Conservation (phyloP, 2,888 invertebrate genomes). For the Cyclophora albipunctata region DNA sequence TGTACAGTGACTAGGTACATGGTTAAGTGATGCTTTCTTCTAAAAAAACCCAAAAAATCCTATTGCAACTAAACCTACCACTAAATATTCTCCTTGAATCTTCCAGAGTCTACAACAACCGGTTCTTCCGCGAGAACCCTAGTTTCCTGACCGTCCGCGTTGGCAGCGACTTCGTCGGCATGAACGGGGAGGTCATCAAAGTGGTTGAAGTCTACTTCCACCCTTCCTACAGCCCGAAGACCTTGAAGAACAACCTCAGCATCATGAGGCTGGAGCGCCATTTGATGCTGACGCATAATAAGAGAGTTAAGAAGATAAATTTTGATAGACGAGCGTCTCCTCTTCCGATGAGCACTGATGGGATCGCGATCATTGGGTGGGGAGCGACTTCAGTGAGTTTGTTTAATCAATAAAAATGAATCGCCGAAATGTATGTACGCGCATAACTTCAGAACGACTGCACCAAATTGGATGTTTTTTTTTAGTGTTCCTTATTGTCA, state of each 20-base stretch:
- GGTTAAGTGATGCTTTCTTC: no score
- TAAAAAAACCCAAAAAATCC: no score
- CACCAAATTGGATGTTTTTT: no score
- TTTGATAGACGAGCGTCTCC: conserved; percentile 30
- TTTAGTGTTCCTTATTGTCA: no score
- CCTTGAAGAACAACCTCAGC: conserved; percentile 45
- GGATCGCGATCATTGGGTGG: conserved; percentile 53
- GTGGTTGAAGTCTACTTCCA: conserved; percentile 54
- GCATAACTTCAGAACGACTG: no score
- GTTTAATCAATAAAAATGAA: no score
- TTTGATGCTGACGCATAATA: conserved; percentile 25
- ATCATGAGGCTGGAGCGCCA: conserved; percentile 38
- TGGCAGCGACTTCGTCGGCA: conserved; percentile 45
- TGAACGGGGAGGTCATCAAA: conserved; percentile 44
- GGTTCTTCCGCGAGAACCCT: conserved; percentile 58
- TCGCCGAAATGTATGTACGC: no score
- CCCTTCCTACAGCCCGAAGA: conserved; percentile 46
- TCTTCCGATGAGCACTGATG: conserved; percentile 33
- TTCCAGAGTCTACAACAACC: conserved; percentile 54
- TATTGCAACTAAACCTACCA: no score
- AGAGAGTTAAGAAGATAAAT: conserved; percentile 42
- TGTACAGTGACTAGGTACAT: no score
- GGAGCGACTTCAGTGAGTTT: conserved; percentile 46
- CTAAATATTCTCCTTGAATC: not conserved
- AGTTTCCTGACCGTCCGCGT: conserved; percentile 50